These are phyloP conservation scores for Porites divaricata DNA, from an alignment of 92 coral and sea anemone genomes.

Conservation along the genomic window DNA sequence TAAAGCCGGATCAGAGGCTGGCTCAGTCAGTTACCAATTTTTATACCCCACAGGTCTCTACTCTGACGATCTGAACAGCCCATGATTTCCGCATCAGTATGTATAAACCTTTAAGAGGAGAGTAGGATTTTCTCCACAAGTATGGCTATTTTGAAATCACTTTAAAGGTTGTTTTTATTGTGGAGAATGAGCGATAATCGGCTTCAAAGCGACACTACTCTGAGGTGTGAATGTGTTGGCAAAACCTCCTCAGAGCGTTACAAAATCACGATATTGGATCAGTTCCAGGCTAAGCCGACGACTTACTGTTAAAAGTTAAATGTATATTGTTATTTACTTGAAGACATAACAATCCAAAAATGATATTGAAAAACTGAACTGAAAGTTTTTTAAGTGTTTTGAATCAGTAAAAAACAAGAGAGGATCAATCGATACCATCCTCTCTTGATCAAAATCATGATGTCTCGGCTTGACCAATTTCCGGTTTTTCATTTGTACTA, in stretches of 20 bases:
- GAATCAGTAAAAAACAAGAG: too few relatives aligned
- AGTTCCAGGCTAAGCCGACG: neutral
- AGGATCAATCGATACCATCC: too few relatives aligned
- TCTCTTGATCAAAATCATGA: too few relatives aligned
- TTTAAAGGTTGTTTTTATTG: neutral
- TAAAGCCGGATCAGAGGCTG: neutral
- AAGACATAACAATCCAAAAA: too few relatives aligned
- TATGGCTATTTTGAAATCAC: too few relatives aligned
- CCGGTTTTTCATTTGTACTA: too few relatives aligned
- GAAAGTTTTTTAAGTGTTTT: too few relatives aligned
- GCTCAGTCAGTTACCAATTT: neutral
- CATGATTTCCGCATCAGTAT: neutral
- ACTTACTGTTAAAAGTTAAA: neutral
- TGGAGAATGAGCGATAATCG: neutral
- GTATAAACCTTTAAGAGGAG: neutral
- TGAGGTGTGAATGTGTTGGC: constrained; percentile 1
- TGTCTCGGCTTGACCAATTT: too few relatives aligned
- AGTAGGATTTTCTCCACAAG: neutral
- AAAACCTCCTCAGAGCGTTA: neutral
- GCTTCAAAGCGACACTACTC: neutral
- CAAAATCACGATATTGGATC: neutral
- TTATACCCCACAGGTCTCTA: neutral
- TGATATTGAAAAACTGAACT: too few relatives aligned
- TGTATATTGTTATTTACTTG: too few relatives aligned
- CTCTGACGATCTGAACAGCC: neutral